These are phyloP conservation scores for Axis porcinus DNA, from an alignment of 2,113 vertebrate species.

Conservation along the genomic window DNA sequence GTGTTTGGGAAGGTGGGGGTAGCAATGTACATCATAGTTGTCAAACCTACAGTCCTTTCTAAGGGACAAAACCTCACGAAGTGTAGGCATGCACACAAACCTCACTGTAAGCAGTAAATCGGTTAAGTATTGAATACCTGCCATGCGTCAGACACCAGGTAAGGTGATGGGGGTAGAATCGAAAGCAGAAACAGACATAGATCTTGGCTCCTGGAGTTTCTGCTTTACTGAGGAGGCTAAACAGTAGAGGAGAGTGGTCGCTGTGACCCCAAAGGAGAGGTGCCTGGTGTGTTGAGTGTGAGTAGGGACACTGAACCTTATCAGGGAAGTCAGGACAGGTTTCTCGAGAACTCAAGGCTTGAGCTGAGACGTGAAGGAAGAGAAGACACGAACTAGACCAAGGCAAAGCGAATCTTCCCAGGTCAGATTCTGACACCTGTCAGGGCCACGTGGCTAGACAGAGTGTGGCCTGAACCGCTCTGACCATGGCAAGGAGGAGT, in stretches of 20 bases:
- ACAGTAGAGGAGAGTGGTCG: not conserved
- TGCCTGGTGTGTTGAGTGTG: not conserved
- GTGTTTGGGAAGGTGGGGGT: not conserved
- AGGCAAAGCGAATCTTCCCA: not conserved
- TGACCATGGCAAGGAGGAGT: not conserved
- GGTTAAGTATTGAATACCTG: not conserved
- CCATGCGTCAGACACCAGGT: not conserved
- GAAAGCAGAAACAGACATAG: not conserved
- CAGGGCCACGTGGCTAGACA: accelerated
- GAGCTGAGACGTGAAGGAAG: not conserved
- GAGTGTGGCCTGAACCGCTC: not conserved
- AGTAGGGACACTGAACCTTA: not conserved
- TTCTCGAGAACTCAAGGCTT: not conserved
- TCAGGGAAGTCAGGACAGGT: not conserved
- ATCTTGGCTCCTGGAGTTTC: not conserved
- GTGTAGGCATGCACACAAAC: not conserved
- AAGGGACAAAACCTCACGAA: not conserved
- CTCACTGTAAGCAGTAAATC: not conserved
- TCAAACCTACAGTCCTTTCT: not conserved
- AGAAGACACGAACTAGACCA: not conserved
- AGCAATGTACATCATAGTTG: not conserved
- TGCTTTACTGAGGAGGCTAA: not conserved
- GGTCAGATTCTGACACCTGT: not conserved
- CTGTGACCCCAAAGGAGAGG: not conserved
- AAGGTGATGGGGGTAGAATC: not conserved